A percentile compares a stretch with the other conserved stretches of the same genome.
Conservation (phyloP, 2,113 vertebrate species). For the Mobula hypostoma region DNA sequence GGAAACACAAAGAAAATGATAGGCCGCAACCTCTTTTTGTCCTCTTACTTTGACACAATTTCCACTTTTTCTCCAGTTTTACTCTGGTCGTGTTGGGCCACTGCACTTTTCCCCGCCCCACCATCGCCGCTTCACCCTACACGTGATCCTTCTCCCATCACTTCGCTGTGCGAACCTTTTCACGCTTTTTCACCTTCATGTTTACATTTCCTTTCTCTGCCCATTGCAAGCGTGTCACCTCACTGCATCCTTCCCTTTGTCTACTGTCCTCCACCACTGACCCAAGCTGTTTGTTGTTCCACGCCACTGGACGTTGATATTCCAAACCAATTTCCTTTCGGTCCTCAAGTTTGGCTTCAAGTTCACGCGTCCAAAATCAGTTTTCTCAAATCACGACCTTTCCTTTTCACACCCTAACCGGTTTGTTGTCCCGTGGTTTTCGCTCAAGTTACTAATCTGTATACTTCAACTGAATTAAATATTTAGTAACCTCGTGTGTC, state of each 20-base stretch:
- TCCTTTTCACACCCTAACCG: neutral
- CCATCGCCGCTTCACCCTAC: no score
- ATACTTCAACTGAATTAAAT: neutral
- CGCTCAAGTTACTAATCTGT: neutral
- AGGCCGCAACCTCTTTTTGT: neutral
- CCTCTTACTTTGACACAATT: neutral
- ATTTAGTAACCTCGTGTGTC: no score
- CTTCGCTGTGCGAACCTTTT: neutral
- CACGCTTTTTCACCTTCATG: neutral
- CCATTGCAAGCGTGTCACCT: neutral
- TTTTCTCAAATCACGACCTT: neutral
- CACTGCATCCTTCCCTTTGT: neutral
- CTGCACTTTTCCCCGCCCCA: neutral
- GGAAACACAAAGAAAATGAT: neutral
- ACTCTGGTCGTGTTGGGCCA: neutral
- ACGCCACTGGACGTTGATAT: neutral
- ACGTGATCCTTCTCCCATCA: neutral
- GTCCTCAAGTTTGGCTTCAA: neutral
- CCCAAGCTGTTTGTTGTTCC: neutral
- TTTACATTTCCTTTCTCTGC: neutral
- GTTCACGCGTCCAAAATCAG: neutral
- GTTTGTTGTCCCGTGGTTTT: neutral
- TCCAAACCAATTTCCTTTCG: no score
- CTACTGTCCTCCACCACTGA: neutral
- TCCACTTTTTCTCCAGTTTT: neutral